Evolutionary conservation across 2,888 invertebrate species (phyloP), one percentile per base, ranked within the genome.

Genomic region (Caenorhabditis sinica): DNA sequence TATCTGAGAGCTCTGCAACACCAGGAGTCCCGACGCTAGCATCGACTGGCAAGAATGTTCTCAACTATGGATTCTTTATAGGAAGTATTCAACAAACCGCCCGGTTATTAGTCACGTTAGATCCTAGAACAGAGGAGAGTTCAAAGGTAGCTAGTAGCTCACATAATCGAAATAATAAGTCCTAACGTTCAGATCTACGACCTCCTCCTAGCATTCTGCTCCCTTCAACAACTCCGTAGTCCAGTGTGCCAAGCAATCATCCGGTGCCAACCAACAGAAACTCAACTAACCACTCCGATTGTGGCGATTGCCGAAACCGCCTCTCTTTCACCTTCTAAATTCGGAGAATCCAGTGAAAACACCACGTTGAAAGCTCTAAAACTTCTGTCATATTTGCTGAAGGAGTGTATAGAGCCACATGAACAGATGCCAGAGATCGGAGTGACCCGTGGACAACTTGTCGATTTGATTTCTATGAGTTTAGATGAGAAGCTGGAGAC

Each of bases 191-290:
- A 93, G 93, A 83, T 93, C 43, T 93, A 93, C 89, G 93, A 93
- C 75, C 89, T 93, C n/a, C 86, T 93, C 20, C 88, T 93, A 49
- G 88, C 92, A 0, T 91, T 93, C 72, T 93, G 93, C 81, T 88
- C 90, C 0, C 89, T 93, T 17, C 90, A 91, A 9, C 89, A 89
- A 0, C 83, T 93, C 5, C 85, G 92, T 2, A 75, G 87, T 0
- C 85, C 86, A n/a, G 88, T 89, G 20, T 90, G 89, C 61, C 75
- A 76, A 20, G 87, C 89, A 6, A 86, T 91, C 13, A 77, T 90
- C 13, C 61, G 82, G 25, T 80, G 77, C 23, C 43, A 79, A 43
- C 84, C 88, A 13, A 84, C 88, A 11, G 80, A 84, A 53, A 53
- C 77, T 8, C 77, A 87, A 63, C 74, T 87, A 28, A 87, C 87